phyloP scores from a whole-genome alignment of 2,888 invertebrate species.

The Leptopilina myrica region DNA sequence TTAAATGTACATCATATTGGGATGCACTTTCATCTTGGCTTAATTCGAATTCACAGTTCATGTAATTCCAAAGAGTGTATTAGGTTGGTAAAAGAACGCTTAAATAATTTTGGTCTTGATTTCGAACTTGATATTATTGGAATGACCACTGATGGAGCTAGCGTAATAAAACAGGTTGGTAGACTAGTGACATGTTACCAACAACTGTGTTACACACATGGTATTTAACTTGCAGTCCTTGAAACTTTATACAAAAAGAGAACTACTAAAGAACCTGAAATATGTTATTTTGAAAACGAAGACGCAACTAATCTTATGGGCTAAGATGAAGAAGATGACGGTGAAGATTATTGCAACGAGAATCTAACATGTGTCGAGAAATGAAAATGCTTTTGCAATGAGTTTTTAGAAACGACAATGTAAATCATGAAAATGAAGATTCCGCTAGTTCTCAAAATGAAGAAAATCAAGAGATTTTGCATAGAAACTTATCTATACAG shows the following conservation, averaged over 20 bases:
- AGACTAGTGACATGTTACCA: conserved; percentile 42
- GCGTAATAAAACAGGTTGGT: conserved; percentile 53
- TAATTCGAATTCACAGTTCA: neutral
- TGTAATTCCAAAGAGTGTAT: conserved; percentile 39
- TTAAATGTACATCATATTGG: too few species aligned
- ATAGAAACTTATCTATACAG: too few species aligned
- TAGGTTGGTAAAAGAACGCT: conserved; percentile 14
- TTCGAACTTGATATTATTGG: conserved; percentile 13
- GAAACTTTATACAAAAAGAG: conserved; percentile 36
- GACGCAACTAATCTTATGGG: neutral
- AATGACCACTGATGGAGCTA: conserved; percentile 45
- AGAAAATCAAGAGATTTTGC: too few species aligned
- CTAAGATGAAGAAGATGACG: neutral
- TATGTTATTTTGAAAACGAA: neutral
- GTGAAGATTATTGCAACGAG: neutral
- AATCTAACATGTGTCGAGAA: too few species aligned
- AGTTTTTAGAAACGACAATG: too few species aligned
- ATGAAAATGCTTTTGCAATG: too few species aligned
- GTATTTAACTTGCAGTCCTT: conserved; percentile 45
- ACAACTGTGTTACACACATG: conserved; percentile 60
- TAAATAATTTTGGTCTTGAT: conserved; percentile 14
- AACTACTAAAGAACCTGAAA: neutral
- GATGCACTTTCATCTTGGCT: too few species aligned
- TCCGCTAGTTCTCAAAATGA: too few species aligned
- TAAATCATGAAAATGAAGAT: too few species aligned